Base-by-base conservation (phyloP, 2,888 invertebrate genomes). In the Nephrocerus scutellatus region DNA sequence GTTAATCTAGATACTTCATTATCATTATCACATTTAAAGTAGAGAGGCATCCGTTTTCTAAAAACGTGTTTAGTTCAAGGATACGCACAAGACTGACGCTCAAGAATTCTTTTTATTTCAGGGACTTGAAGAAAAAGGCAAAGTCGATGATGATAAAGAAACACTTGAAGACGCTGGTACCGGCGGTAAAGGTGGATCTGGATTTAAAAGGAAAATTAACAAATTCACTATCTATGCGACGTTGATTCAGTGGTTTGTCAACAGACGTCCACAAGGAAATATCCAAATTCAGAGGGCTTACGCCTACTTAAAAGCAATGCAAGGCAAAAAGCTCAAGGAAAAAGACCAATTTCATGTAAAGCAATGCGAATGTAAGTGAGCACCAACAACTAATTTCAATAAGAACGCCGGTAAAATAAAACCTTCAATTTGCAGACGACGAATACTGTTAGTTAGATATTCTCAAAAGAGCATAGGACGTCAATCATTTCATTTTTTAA, bases 201-300 rank as follows among this genome's bases (percentile, higher is more conserved):
- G 33, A 8, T 59, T 63, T 12, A 48, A 52, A 45, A 54, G 67
- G 14, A 60, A 53, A 43, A 53, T 62, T 6, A 63, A 53, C 9
- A 61, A 61, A 31, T 62, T 68, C 29, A 63, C 66, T 2, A 55
- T 66, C 1, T 47, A 60, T 9, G 59, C 62, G 3, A 64, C 68
- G 8, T 49, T 63, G 38, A 51, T 68, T 5, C 63, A 63, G 49
- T 68, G 68, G 68, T 51, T 68, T 42, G 52, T 61, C 2, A 56
- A 57, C 22, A 55, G 60, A 15, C 56, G 62, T 9, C 41, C 48
- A 1, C 47, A 51, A 4, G 49, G 52, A 0, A 59, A 63, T 42
- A 16, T 48, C 1, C 57, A 64, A 12, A 30, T 66, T 2, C 41
- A 48, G 15, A 62, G 59, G 13, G 62, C 64, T 0, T 22, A 42